Base-by-base conservation (phyloP, 2,888 invertebrate species). In the Drosophila stalkeri region DNA sequence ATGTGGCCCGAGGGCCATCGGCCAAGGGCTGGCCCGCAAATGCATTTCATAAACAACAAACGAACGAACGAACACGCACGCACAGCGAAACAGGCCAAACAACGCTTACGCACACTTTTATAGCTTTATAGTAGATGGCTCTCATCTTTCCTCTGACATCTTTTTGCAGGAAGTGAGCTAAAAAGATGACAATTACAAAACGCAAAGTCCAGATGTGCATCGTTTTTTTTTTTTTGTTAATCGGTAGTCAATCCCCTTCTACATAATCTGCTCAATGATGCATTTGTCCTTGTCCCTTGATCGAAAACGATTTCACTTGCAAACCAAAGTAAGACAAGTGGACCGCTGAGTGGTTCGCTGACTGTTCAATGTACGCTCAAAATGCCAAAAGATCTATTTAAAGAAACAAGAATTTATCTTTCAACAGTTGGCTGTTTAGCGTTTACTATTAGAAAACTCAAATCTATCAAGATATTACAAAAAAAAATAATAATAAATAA, bases 21-120 rank as follows among this genome's bases (percentile, higher is more conserved):
- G 54, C 74, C 47, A 23, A 75, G 81, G 80, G 85, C 80, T 76
- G 85, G 68, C 63, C 75, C 76, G 82, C 85, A 89, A 89, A 86
- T 86, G 88, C 68, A 61, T 80, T 89, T 85, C 74, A 82, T 86
- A 82, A 86, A 86, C 85, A 85, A 76, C 73, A 16, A 33, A 0
- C 52, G n/a, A 12, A 18, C 20, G 18, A 43, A 27, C 27, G 27
- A 27, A 27, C 27, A 27, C 27, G 27, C 44, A 20, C 51, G 31
- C 31, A 49, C 51, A 54, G 7, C n/a, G 11, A 27, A 14, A 14
- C 55, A 33, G 56, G 49, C 75, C 57, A 64, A 57, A 66, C 63
- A 60, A 35, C 46, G 57, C 35, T 61, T 55, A 70, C 69, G 60
- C 69, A 46, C 57, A 56, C 41, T 66, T 77, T 61, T 69, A 37